These are phyloP conservation scores for Cancer borealis DNA, from an alignment of 2,888 invertebrate genomes.

Conservation along the genomic window DNA sequence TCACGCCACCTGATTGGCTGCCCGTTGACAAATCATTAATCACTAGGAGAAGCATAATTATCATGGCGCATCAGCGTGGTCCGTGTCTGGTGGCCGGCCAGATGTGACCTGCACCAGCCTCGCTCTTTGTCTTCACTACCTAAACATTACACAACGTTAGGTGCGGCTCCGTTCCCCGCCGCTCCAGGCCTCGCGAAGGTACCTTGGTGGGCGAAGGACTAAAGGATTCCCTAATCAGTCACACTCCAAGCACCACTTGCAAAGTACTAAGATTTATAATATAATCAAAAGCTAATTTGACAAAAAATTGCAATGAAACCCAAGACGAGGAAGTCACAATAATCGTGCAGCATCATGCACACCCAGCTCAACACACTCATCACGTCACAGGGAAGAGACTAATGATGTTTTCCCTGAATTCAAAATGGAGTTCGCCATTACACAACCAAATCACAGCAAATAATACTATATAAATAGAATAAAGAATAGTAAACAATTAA, in stretches of 20 bases:
- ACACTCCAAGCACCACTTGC: neutral
- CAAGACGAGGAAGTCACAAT: neutral
- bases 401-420: neutral
- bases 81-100: constrained; percentile 62
- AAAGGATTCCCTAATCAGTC: constrained; percentile 20
- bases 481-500: neutral
- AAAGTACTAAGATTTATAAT: neutral
- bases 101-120: constrained; percentile 67
- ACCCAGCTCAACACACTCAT: neutral
- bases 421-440: constrained; percentile 51
- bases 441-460: neutral
- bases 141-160: constrained; percentile 61
- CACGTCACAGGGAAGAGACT: neutral
- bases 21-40: constrained; percentile 75
- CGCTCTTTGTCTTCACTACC: constrained; percentile 58
- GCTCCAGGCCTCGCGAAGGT: neutral
- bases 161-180: neutral
- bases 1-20: constrained; percentile 75
- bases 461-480: neutral
- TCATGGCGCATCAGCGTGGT: constrained; percentile 73
- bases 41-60: constrained; percentile 73
- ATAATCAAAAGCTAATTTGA: neutral
- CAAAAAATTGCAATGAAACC: neutral
- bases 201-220: neutral
- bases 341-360: neutral